Evolutionary conservation across 2,888 invertebrate genomes (phyloP).

Genomic region (Aethes cnicana): DNA sequence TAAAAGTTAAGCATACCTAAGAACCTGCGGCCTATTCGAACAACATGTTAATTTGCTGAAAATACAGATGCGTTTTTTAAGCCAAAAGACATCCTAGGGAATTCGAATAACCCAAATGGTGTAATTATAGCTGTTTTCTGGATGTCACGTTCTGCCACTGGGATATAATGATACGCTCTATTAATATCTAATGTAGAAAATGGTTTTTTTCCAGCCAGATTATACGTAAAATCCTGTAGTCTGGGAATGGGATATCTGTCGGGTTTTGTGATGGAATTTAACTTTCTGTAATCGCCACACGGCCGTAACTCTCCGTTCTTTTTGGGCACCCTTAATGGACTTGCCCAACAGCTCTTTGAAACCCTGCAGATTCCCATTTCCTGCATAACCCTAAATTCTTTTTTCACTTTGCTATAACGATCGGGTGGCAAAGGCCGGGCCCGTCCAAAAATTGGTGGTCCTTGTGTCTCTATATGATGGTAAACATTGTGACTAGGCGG

Average conservation of each 20-base stretch:
- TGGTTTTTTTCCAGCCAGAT: conserved; percentile 19
- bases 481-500: neutral
- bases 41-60: no score
- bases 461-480: neutral
- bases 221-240: conserved; percentile 41
- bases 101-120: no score
- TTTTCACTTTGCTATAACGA: conserved; percentile 3
- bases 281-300: conserved; percentile 49
- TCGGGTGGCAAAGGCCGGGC: conserved; percentile 7
- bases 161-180: no score
- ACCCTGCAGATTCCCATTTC: conserved; percentile 45
- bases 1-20: no score
- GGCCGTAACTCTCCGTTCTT: conserved; percentile 21
- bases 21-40: no score
- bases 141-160: no score
- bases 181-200: conserved; percentile 5
- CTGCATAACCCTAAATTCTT: conserved; percentile 34
- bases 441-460: neutral
- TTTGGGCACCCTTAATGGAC: conserved; percentile 41
- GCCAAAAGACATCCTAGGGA: no score
- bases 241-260: conserved; percentile 47
- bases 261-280: conserved; percentile 43
- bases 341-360: conserved; percentile 45
- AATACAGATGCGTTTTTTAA: no score
- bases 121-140: no score